A percentile compares a stretch with the other conserved stretches of the same genome.
phyloP scores from a whole-genome alignment of 2,888 invertebrate genomes.

The Acronicta alni region DNA sequence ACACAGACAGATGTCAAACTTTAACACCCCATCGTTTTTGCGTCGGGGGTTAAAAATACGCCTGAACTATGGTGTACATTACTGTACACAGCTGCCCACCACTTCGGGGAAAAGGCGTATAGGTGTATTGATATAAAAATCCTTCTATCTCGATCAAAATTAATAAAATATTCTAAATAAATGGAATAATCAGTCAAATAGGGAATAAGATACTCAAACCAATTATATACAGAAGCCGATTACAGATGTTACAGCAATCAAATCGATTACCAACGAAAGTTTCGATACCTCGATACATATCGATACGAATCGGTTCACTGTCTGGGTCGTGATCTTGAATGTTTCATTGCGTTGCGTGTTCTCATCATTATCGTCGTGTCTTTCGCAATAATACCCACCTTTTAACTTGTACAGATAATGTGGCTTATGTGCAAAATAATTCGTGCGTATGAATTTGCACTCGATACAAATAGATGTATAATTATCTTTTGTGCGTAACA shows the following conservation, averaged over 20 bases:
- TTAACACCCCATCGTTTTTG: no score
- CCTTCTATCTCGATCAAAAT: no score
- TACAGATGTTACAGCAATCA: slow-evolving; percentile 4
- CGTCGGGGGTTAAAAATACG: no score
- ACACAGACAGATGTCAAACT: no score
- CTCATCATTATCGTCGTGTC: slow-evolving; percentile 42
- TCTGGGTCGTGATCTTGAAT: slow-evolving; percentile 55
- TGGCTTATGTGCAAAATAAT: slow-evolving; percentile 1
- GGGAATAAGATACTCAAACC: no score
- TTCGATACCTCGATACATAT: slow-evolving; percentile 39
- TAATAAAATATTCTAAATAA: no score
- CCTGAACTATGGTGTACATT: no score
- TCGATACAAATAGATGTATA: background rate
- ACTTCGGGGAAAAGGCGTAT: no score
- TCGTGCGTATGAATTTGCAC: background rate
- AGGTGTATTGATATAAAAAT: no score
- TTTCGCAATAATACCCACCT: background rate
- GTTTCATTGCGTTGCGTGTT: slow-evolving; percentile 55
- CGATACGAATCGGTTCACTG: slow-evolving; percentile 30
- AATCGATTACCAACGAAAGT: slow-evolving; percentile 34
- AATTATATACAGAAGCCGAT: slow-evolving; percentile 3
- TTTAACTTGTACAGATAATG: background rate
- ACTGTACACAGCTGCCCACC: no score
- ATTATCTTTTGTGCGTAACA: background rate
- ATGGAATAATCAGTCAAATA: no score